These are phyloP conservation scores for Anthonomus grandis DNA, from an alignment of 1,140 invertebrate species.

Conservation along the genomic window DNA sequence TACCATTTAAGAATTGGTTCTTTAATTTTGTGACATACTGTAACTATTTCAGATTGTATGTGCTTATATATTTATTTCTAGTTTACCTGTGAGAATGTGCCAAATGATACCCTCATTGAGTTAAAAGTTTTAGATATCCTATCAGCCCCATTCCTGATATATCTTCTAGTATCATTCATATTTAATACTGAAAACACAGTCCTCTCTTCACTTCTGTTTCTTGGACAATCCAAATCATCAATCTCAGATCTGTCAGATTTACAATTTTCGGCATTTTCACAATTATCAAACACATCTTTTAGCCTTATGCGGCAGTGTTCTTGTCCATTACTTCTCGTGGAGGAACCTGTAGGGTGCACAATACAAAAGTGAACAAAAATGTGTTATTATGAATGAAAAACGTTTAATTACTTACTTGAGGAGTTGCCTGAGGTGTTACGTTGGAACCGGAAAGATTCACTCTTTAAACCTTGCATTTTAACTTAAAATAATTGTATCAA, in stretches of 20 bases:
- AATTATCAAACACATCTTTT: slow-evolving; percentile 34
- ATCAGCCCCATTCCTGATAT: slow-evolving; percentile 53
- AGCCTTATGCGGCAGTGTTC: slow-evolving; percentile 34
- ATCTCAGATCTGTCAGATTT: slow-evolving; percentile 1
- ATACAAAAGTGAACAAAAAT: background rate
- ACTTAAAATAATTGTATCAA: too few relatives aligned
- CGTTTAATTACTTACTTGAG: slow-evolving; percentile 21
- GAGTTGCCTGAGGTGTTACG: slow-evolving; percentile 25
- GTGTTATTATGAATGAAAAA: background rate
- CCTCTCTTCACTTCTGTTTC: slow-evolving; percentile 26
- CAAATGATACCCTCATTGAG: slow-evolving; percentile 55
- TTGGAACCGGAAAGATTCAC: slow-evolving; percentile 36
- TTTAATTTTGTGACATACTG: too few relatives aligned
- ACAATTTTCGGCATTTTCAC: background rate
- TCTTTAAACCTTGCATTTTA: too few relatives aligned
- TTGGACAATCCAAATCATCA: too few relatives aligned
- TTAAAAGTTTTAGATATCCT: slow-evolving; percentile 59
- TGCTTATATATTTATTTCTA: too few relatives aligned
- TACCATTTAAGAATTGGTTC: too few relatives aligned
- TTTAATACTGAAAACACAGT: slow-evolving; percentile 43
- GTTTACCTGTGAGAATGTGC: slow-evolving; percentile 57
- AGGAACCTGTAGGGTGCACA: slow-evolving; percentile 14
- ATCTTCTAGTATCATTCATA: slow-evolving; percentile 49
- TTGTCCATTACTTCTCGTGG: slow-evolving; percentile 25
- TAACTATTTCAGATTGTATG: too few relatives aligned